Base-by-base conservation (phyloP, 2,888 invertebrate genomes). In the Agrochola macilenta region DNA sequence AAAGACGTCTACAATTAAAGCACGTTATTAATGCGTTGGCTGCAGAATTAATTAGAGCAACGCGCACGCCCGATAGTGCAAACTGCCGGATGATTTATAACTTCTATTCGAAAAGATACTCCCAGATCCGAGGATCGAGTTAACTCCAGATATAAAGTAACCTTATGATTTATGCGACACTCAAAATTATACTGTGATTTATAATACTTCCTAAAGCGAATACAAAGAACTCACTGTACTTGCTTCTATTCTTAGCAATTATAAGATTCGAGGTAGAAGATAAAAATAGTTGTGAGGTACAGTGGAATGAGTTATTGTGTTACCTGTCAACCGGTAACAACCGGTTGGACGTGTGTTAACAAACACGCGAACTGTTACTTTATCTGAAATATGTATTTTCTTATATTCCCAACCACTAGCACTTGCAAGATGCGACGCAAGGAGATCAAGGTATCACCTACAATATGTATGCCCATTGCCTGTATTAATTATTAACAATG, bases 1-100 rank as follows among this genome's bases (percentile, higher is more conserved):
- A 90, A 92, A 92, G 89, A 90, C 88, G 89, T 88, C 89, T 87
- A 90, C 90, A 91, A 92, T 92, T 92, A 92, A 89, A 92, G 83
- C 84, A 87, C 81, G 90, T 92, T 93, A 94, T 93, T 93, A 92
- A 93, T 93, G 90, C 90, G 91, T 90, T 86, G 82, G 85, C 84
- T 89, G 89, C 88, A 91, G 88, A 92, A 93, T 93, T 93, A 94
- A 93, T 94, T 92, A 93, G 85, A 89, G 88, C 82, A 81, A 82
- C 82, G 89, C 89, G 84, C 84, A 78, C 83, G 78, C 87, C 87
- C 83, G 89, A 93, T 92, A 92, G 90, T 92, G 91, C 91, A 91
- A 80, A 79, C 81, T 74, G 79, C 77, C 76, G 79, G 72, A 83
- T 92, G 91, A 94, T 92, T 93, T 91, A 93, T 91, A 87, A 85